phyloP scores from a whole-genome alignment of 2,797 vertebrate species.

The Mormyrus proboscirostris region DNA sequence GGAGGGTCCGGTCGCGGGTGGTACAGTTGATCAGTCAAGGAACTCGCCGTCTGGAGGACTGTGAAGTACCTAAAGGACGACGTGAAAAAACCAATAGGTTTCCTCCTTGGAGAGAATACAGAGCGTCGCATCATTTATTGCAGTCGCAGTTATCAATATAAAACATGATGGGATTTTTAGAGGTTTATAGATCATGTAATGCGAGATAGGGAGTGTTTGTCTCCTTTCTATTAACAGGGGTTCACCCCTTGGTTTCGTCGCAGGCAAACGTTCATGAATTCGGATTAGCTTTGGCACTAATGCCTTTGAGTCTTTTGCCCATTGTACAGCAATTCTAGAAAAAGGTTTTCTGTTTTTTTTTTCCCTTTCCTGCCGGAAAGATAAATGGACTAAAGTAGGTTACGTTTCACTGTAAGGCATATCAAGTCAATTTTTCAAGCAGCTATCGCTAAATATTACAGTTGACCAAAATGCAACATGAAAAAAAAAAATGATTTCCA shows the following conservation, averaged over 20 bases:
- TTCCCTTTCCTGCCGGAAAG: not conserved
- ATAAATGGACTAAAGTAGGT: conserved; percentile 36
- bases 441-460: not conserved
- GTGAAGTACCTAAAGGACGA: conserved; percentile 65
- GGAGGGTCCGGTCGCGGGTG: conserved; percentile 75
- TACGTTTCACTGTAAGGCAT: conserved; percentile 41
- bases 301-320: conserved; percentile 21
- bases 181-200: conserved; percentile 36
- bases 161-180: conserved; percentile 33
- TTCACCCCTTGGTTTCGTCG: conserved; percentile 29
- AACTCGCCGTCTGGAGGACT: conserved; percentile 71
- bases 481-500: conserved; percentile 26
- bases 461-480: not conserved
- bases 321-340: conserved; percentile 19
- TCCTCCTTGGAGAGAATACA: conserved; percentile 19
- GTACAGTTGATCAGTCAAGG: conserved; percentile 75
- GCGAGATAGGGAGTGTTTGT: conserved; percentile 16
- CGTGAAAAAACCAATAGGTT: conserved; percentile 50
- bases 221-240: conserved; percentile 16
- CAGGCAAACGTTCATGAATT: conserved; percentile 22
- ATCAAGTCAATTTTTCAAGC: conserved; percentile 38
- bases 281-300: conserved; percentile 23
- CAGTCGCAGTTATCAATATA: conserved; percentile 28
- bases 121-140: conserved; percentile 28
- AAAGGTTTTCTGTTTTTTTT: not conserved